These are phyloP conservation scores for Mesorhabditis belari DNA, from an alignment of 2,888 invertebrate genomes.

Conservation along the genomic window DNA sequence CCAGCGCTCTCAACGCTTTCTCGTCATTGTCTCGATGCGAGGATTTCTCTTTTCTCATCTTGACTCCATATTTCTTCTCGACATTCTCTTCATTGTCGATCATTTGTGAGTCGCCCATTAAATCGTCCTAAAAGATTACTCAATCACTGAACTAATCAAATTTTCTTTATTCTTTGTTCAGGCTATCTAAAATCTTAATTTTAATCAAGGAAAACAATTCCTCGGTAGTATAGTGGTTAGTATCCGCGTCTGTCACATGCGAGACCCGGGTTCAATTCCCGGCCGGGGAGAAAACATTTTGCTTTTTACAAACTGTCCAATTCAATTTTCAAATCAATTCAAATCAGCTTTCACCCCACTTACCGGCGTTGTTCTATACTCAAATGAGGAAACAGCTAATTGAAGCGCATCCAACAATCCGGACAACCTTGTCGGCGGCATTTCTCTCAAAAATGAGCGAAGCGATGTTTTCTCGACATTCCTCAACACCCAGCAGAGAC, in stretches of 20 bases:
- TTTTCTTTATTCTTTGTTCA: neutral
- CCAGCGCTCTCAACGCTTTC: neutral
- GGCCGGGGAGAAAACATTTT: slow-evolving; percentile 42
- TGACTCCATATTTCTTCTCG: slow-evolving; percentile 61
- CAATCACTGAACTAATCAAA: neutral
- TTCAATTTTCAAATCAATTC: too few relatives aligned
- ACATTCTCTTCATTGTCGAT: slow-evolving; percentile 57
- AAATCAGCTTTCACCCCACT: too few relatives aligned
- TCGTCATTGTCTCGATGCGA: neutral
- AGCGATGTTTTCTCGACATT: slow-evolving; percentile 70
- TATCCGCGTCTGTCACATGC: slow-evolving; percentile 41
- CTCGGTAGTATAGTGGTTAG: slow-evolving; percentile 43
- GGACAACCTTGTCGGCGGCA: slow-evolving; percentile 70
- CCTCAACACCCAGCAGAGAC: slow-evolving; percentile 81
- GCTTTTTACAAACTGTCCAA: too few relatives aligned
- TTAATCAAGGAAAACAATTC: slow-evolving; percentile 73
- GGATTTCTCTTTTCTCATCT: slow-evolving; percentile 68
- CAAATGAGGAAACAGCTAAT: slow-evolving; percentile 79
- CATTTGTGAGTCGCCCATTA: neutral
- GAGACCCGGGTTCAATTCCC: slow-evolving; percentile 46
- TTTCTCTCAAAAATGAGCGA: slow-evolving; percentile 72
- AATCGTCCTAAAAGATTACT: slow-evolving; percentile 22
- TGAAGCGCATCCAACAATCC: slow-evolving; percentile 78
- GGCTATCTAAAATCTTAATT: slow-evolving; percentile 62
- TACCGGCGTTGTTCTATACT: slow-evolving; percentile 66